phyloP scores from a whole-genome alignment of 2,888 invertebrate genomes.

The Tipula vernalis region DNA sequence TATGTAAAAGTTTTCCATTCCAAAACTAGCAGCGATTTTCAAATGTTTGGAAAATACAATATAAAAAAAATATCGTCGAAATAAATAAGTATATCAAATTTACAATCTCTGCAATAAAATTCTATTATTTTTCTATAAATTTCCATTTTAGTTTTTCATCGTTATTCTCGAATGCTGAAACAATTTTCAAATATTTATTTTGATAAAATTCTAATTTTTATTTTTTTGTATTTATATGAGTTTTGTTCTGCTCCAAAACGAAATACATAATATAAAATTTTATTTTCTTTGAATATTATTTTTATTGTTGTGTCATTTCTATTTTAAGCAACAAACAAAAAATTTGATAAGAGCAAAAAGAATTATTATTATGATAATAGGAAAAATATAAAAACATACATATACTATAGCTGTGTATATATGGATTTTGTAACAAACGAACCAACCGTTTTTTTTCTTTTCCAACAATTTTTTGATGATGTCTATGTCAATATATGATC shows the following conservation, averaged over 20 bases:
- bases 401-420: not conserved
- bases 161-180: not conserved
- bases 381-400: not conserved
- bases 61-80: not conserved
- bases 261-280: not conserved
- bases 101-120: not conserved
- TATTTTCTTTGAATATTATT: not conserved
- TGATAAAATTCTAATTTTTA: not conserved
- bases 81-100: not conserved
- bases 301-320: not conserved
- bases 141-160: not conserved
- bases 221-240: not conserved
- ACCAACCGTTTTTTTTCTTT: not conserved
- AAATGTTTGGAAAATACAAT: not conserved
- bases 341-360: not conserved
- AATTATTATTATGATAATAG: not conserved
- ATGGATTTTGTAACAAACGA: not conserved
- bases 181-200: conserved; percentile 4
- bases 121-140: not conserved
- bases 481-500: not conserved
- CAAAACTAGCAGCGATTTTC: not conserved
- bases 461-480: not conserved
- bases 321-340: not conserved
- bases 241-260: not conserved
- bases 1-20: not conserved